Evolutionary conservation across 1,140 invertebrate species (phyloP).

Genomic region (Ditylenchus dipsaci): DNA sequence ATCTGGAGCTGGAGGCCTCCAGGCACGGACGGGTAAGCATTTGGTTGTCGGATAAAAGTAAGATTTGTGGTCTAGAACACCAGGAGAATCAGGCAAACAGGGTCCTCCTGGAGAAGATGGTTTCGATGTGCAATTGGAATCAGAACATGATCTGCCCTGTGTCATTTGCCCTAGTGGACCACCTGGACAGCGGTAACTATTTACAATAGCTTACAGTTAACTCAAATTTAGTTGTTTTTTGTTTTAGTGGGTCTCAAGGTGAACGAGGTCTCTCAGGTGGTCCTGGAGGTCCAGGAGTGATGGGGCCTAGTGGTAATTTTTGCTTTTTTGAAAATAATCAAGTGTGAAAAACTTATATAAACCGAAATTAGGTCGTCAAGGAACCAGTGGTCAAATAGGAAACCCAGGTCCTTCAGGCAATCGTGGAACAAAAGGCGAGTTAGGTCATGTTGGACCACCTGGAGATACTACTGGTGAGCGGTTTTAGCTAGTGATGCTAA

Average conservation of each 20-base stretch:
- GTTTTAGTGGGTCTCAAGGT: conserved; percentile 30
- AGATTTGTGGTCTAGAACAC: conserved; percentile 5
- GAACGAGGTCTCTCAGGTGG: conserved; percentile 32
- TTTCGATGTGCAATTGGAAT: conserved; percentile 32
- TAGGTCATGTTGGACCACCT: conserved; percentile 4
- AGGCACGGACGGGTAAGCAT: conserved; percentile 14
- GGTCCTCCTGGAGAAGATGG: conserved; percentile 32
- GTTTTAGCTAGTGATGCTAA: too few relatives aligned
- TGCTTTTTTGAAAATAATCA: too few relatives aligned
- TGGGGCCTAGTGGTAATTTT: conserved; percentile 17
- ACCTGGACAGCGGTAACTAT: conserved; percentile 33
- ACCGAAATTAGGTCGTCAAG: background rate
- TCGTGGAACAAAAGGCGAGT: conserved; percentile 13
- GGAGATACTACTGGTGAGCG: background rate
- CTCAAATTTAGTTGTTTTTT: background rate
- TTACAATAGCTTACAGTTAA: background rate
- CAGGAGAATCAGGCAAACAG: conserved; percentile 34
- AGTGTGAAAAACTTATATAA: too few relatives aligned
- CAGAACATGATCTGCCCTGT: conserved; percentile 38
- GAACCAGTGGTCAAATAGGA: background rate
- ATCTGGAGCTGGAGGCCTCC: conserved; percentile 28
- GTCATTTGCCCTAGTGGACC: conserved; percentile 38
- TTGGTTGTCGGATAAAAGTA: background rate
- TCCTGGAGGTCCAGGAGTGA: conserved; percentile 20
- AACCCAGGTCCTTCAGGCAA: conserved; percentile 9